Base-by-base conservation (phyloP, 2,888 invertebrate genomes). In the Brachypalpus laphriformis region DNA sequence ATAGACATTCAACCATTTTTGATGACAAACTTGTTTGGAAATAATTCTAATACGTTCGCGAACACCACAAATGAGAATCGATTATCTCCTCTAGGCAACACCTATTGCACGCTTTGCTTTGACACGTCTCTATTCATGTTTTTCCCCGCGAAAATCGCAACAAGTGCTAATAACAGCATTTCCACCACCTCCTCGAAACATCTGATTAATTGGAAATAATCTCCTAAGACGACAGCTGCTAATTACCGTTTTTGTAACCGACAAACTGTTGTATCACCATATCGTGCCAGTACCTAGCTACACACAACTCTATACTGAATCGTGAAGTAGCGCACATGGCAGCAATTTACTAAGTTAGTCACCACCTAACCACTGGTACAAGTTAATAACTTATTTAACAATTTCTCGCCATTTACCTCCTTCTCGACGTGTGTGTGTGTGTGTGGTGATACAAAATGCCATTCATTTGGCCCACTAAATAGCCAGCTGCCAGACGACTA, bases 351-450 rank as follows among this genome's bases (percentile, higher is more conserved):
- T 34, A 54, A 66, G 40, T 82, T 76, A 82, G 68, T 74, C 66
- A 74, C 63, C 56, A 31, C 8, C 34, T 5, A 31, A 11, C 18
- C 56, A 34, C 14, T 22, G 42, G 59, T 51, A 18, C 63, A 75
- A 49, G 42, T 74, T 85, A 85, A 85, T 85, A 85, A 71, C 83
- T 85, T 85, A 85, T 70, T 85, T 75, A 83, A 68, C 59, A 66
- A 68, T 31, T 49, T 51, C 6, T 34, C 25, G 61, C 18, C 22
- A 14, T 70, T 51, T 28, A 25, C 37, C 16, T 31, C 42, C 57
- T 42, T 31, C 47, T 14, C 2, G 47, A 42, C 16, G 14, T 47
- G 16, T 7, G 31, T n/a, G n/a, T 22, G 8, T 6, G n/a, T 22
- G 11, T 34, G 7, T 65, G 51, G 61, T 70, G 70, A 63, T 71